Conservation (phyloP, 2,113 vertebrate species). For the Lepidothrix coronata region DNA sequence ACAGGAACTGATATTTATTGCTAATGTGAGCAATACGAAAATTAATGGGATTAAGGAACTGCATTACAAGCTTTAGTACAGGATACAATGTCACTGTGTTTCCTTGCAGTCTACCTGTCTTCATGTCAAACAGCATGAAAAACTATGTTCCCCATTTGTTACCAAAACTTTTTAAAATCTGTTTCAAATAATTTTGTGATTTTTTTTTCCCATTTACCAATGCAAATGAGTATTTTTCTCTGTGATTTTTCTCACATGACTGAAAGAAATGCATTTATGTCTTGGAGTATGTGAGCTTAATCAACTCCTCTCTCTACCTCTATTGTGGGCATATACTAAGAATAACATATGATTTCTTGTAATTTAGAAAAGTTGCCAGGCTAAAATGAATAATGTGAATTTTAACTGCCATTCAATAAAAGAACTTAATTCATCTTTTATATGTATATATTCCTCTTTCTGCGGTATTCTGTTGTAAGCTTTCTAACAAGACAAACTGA, state of each 20-base stretch:
- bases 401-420: neutral
- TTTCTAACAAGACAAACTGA: conserved; percentile 9
- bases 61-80: neutral
- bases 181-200: neutral
- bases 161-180: neutral
- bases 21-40: neutral
- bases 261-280: neutral
- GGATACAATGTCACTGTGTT: neutral
- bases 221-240: neutral
- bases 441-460: neutral
- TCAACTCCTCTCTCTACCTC: neutral
- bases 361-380: neutral
- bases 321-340: neutral
- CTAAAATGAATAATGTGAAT: neutral
- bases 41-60: neutral
- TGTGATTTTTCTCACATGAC: neutral
- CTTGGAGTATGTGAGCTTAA: neutral
- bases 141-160: neutral
- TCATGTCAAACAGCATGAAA: neutral
- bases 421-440: neutral
- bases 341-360: neutral
- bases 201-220: neutral
- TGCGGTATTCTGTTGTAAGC: neutral
- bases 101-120: neutral
- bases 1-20: neutral